A percentile compares a stretch with the other conserved stretches of the same genome.
Evolutionary conservation across 2,113 vertebrate genomes (phyloP).

Genomic region (Crypturellus undulatus): DNA sequence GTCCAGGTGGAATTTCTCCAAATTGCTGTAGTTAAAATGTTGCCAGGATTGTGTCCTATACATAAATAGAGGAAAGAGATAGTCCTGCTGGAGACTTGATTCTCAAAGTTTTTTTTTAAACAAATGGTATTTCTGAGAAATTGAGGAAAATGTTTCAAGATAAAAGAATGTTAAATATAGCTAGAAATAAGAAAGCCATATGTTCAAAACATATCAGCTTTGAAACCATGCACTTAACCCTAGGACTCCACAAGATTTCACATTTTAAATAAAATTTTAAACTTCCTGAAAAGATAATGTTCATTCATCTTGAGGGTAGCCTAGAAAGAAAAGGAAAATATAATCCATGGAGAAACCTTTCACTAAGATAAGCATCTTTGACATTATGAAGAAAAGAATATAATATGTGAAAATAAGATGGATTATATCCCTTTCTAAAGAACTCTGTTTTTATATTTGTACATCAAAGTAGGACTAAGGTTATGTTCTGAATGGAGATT

Average conservation of each 20-base stretch:
- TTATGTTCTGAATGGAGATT: slow-evolving; percentile 43
- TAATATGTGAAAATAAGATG: background rate
- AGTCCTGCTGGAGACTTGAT: background rate
- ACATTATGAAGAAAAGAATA: background rate
- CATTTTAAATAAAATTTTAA: slow-evolving; percentile 52
- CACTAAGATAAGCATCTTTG: slow-evolving; percentile 40
- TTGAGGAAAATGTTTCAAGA: slow-evolving; percentile 52
- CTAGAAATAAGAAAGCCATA: slow-evolving; percentile 62
- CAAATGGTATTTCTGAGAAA: slow-evolving; percentile 61
- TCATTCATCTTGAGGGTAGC: slow-evolving; percentile 16
- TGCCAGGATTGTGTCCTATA: slow-evolving; percentile 31
- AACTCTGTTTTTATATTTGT: slow-evolving; percentile 4
- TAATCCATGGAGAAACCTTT: background rate
- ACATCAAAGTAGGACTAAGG: slow-evolving; percentile 51
- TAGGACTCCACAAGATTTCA: slow-evolving; percentile 40
- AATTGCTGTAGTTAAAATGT: slow-evolving; percentile 10
- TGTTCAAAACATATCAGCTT: slow-evolving; percentile 20
- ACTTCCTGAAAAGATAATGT: slow-evolving; percentile 54
- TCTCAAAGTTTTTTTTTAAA: background rate
- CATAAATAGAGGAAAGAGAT: slow-evolving; percentile 24
- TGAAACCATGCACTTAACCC: slow-evolving; percentile 49
- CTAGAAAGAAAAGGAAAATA: background rate
- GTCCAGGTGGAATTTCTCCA: slow-evolving; percentile 63
- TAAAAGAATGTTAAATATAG: slow-evolving; percentile 65
- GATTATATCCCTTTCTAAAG: background rate